phyloP scores from a whole-genome alignment of 2,797 vertebrate species.

The Alectoris magna region DNA sequence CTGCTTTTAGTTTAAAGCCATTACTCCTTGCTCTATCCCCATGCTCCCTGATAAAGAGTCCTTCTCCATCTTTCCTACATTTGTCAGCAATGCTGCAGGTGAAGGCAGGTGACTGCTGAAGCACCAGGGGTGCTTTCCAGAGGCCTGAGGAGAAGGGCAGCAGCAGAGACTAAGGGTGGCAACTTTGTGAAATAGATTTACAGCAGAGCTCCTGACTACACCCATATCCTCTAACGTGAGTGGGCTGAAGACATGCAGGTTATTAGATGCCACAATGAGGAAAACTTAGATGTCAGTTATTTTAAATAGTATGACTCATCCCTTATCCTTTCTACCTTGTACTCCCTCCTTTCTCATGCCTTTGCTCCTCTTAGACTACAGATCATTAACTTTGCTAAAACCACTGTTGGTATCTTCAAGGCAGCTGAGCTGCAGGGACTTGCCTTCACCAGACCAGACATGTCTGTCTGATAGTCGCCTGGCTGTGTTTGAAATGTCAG shows the following conservation, averaged over 20 bases:
- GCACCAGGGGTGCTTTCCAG: neutral
- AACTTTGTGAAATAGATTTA: neutral
- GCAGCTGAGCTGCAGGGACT: slow-evolving; percentile 13
- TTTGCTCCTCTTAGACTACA: slow-evolving; percentile 34
- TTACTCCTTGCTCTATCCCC: neutral
- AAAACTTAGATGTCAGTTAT: slow-evolving; percentile 38
- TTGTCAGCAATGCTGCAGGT: neutral
- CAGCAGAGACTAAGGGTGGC: neutral
- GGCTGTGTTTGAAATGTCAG: slow-evolving; percentile 41
- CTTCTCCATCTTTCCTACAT: neutral
- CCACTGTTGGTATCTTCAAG: slow-evolving; percentile 53
- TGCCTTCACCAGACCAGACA: slow-evolving; percentile 42
- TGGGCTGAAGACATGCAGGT: neutral
- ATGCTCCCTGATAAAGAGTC: neutral
- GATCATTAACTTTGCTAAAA: slow-evolving; percentile 51
- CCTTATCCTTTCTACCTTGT: slow-evolving; percentile 38
- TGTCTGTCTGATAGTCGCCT: neutral
- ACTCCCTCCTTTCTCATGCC: slow-evolving; percentile 29
- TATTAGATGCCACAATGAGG: slow-evolving; percentile 12
- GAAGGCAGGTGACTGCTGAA: neutral
- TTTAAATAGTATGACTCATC: slow-evolving; percentile 51
- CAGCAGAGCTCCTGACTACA: neutral
- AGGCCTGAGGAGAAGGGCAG: neutral
- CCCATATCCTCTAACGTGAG: neutral
- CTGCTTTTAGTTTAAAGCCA: neutral